Evolutionary conservation across 2,888 invertebrate genomes (phyloP).

Genomic region (Catocala fraxini): DNA sequence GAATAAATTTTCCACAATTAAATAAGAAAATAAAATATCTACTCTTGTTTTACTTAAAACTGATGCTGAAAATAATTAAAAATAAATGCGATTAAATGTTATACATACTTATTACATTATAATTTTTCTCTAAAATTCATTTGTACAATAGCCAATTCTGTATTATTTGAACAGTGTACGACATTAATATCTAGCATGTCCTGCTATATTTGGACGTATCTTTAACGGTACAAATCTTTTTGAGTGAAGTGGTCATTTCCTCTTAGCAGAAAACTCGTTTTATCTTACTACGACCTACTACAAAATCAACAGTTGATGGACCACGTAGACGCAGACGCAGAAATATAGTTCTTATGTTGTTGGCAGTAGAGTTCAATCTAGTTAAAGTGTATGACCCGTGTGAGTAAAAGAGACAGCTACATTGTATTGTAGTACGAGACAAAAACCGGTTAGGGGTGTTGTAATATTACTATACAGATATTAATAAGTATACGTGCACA

Average conservation of each 20-base stretch:
- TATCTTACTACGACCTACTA: constrained; percentile 83
- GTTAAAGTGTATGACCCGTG: constrained; percentile 6
- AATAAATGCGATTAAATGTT: too few species aligned
- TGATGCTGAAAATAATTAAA: too few species aligned
- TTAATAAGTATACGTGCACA: constrained; percentile 28
- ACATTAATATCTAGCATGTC: constrained; percentile 31
- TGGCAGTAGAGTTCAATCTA: constrained; percentile 19
- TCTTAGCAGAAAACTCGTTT: constrained; percentile 78
- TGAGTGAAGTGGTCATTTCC: constrained; percentile 74
- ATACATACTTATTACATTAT: too few species aligned
- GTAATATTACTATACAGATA: constrained; percentile 48
- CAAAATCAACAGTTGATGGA: constrained; percentile 60
- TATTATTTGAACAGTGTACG: not conserved
- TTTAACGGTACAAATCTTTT: constrained; percentile 78
- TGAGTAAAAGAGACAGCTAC: constrained; percentile 55
- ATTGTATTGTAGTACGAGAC: constrained; percentile 48
- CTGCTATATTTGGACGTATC: constrained; percentile 65
- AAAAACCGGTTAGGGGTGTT: constrained; percentile 68
- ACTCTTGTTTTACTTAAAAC: too few species aligned
- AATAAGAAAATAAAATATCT: too few species aligned
- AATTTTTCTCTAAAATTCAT: too few species aligned
- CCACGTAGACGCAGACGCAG: constrained; percentile 12
- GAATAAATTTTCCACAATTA: too few species aligned
- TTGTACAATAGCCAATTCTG: too few species aligned
- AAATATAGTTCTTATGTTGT: constrained; percentile 11